Percentiles rank a stretch among this genome's conserved stretches.
phyloP scores from a whole-genome alignment of 2,888 invertebrate genomes.

The Parnassius orleans region DNA sequence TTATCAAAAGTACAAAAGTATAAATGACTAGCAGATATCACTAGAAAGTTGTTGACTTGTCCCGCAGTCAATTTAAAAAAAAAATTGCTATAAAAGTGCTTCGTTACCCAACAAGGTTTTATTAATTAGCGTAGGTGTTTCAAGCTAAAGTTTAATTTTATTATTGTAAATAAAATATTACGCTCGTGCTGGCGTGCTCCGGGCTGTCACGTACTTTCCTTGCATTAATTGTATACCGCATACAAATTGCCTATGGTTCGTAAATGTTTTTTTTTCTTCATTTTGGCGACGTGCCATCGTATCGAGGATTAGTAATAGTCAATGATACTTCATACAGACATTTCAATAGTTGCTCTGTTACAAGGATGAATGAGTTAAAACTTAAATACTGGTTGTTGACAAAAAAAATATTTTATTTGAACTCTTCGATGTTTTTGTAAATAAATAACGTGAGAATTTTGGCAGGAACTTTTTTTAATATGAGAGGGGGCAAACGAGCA shows the following conservation, averaged over 20 bases:
- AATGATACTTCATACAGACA: slow-evolving; percentile 51
- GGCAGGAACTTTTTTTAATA: no score
- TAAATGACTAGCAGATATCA: no score
- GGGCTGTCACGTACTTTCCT: slow-evolving; percentile 5
- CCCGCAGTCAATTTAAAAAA: no score
- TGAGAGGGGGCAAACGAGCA: no score
- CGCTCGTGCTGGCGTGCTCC: slow-evolving; percentile 2
- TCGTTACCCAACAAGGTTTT: slow-evolving; percentile 1
- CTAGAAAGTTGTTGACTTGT: no score
- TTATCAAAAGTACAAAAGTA: no score
- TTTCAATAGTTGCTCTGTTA: slow-evolving; percentile 29
- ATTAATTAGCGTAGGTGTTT: slow-evolving; percentile 18
- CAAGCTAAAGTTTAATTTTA: slow-evolving; percentile 17
- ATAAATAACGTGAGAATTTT: no score
- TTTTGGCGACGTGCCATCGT: slow-evolving; percentile 55
- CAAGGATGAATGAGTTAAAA: slow-evolving; percentile 32
- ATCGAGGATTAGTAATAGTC: slow-evolving; percentile 50
- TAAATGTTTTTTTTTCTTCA: slow-evolving; percentile 40
- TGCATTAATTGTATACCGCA: slow-evolving; percentile 39
- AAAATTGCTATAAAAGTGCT: neutral
- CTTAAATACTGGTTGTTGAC: neutral
- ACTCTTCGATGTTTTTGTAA: no score
- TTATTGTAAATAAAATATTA: slow-evolving; percentile 15
- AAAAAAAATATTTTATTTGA: no score
- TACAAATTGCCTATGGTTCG: slow-evolving; percentile 49